Evolutionary conservation across 37 sponge, comb jelly and placozoan genomes (phyloP), one percentile per base, ranked within the genome.

Genomic region (Bolinopsis microptera): DNA sequence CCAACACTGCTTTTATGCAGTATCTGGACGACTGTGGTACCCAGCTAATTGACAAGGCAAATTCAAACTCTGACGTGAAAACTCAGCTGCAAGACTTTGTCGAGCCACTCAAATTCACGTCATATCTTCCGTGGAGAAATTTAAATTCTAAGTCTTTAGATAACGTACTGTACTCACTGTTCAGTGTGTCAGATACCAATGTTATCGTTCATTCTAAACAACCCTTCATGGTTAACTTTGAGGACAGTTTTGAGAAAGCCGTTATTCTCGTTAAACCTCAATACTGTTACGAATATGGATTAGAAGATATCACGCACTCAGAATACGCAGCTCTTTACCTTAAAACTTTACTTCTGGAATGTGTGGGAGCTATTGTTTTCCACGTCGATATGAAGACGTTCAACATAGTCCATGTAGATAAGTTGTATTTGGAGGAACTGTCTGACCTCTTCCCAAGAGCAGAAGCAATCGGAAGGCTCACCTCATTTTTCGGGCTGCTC

Each of bases 201-300:
- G 36, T 86, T 22, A 86, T 86, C 26, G 90, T 86, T 39, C 90
- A 86, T 27, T 28, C 61, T 41, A n/a, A 22, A 0, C 90, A 86
- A 24, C 61, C 90, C 13, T 41, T 24, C 26, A 24, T 39, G 34
- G 90, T 39, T 9, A 86, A 41, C 30, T 86, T 86, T 38, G 28
- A 86, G 26, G 90, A 24, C 0, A 26, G 31, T 18, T 39, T 41
- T 22, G 90, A 86, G 26, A 39, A 86, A 41, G 90, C 90, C 5
- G 35, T 34, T 1, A 39, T 86, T 26, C 39, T 27, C 39, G 90
- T 86, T 5, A 86, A 86, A 40, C 40, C 61, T 2, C 90, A 86
- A 40, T 86, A 86, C 61, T 86, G 90, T n/a, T 41, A 41, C 25
- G 90, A 86, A 26, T 86, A 36, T 40, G 90, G 90, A 13, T 23